Conservation (phyloP, 2,888 invertebrate genomes). For the Panopea generosa region DNA sequence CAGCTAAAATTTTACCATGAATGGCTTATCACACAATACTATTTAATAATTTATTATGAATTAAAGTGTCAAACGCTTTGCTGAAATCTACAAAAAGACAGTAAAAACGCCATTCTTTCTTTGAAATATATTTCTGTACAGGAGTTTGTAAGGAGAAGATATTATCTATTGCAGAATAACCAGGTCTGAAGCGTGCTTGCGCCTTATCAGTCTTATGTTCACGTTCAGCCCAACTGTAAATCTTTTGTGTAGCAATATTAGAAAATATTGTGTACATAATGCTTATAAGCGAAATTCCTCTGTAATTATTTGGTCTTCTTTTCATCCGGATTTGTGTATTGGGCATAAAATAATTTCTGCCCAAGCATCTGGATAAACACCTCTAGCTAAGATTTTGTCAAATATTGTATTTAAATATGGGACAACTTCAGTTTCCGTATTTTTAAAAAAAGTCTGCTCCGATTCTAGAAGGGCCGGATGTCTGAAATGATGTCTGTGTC, state of each 20-base stretch:
- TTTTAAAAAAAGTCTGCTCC: too few relatives aligned
- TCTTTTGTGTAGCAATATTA: not conserved
- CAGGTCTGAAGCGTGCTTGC: slow-evolving; percentile 32
- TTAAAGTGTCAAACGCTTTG: slow-evolving; percentile 32
- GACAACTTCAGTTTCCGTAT: too few relatives aligned
- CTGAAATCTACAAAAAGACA: slow-evolving; percentile 23
- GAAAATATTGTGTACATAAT: slow-evolving; percentile 28
- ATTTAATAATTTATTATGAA: slow-evolving; percentile 18
- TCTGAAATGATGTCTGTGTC: too few relatives aligned
- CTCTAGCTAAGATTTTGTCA: too few relatives aligned
- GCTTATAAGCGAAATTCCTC: slow-evolving; percentile 37
- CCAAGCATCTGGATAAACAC: too few relatives aligned
- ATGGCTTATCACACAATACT: too few relatives aligned
- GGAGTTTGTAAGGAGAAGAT: slow-evolving; percentile 27
- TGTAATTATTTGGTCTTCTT: slow-evolving; percentile 28
- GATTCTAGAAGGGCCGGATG: too few relatives aligned
- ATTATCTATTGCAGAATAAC: slow-evolving; percentile 36
- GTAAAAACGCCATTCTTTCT: slow-evolving; percentile 15
- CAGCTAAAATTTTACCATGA: too few relatives aligned
- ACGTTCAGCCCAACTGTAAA: too few relatives aligned
- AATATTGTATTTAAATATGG: too few relatives aligned
- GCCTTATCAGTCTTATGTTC: slow-evolving; percentile 31
- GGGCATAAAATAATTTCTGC: too few relatives aligned
- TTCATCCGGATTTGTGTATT: not conserved
- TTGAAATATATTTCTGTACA: slow-evolving; percentile 31